These are phyloP conservation scores for Pholis gunnellus DNA, from an alignment of 2,113 vertebrate species.

Conservation along the genomic window DNA sequence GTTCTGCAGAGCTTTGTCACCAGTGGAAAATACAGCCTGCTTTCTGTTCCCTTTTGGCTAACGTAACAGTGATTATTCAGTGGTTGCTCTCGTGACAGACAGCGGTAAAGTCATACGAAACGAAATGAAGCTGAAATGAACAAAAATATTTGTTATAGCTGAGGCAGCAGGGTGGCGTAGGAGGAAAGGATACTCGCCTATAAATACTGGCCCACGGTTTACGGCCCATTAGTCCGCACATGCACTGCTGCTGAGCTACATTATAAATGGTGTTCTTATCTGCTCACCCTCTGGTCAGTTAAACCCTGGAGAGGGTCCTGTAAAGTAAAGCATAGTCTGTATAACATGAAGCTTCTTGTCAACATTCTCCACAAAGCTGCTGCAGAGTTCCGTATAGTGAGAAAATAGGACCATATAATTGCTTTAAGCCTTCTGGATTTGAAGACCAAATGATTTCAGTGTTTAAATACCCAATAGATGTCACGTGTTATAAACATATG, in stretches of 20 bases:
- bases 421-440: background rate
- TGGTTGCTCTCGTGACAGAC: background rate
- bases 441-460: background rate
- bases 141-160: background rate
- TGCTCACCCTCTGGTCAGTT: background rate
- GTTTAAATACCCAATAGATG: too few species aligned
- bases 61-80: background rate
- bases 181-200: background rate
- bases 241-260: background rate
- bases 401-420: background rate
- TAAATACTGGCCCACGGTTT: background rate
- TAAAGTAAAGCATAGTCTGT: background rate
- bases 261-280: background rate
- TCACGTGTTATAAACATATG: background rate
- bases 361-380: background rate
- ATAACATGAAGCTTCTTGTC: background rate
- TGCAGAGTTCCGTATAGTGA: background rate
- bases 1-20: slow-evolving; percentile 18
- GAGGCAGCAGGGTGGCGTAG: background rate
- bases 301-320: background rate
- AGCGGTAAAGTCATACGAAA: background rate
- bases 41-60: slow-evolving; percentile 16
- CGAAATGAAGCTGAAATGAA: background rate
- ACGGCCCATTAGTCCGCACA: background rate
- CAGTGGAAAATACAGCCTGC: background rate